Percentiles rank a stretch among this genome's conserved stretches.
Conservation (phyloP, 2,797 vertebrate species). For the Artibeus jamaicensis region DNA sequence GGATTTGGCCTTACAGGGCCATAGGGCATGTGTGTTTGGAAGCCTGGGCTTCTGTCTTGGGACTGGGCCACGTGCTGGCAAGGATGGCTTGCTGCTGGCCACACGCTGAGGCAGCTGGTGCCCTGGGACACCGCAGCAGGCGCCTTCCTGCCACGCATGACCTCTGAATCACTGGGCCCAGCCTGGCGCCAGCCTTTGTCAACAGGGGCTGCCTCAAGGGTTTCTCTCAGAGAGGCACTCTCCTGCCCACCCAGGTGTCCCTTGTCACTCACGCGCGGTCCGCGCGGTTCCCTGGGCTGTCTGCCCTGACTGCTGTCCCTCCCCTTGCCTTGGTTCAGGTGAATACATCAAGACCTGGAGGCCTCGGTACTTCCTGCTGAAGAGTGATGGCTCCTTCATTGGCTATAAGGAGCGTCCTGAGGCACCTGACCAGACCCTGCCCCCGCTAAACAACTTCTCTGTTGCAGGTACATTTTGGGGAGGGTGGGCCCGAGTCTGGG, state of each 20-base stretch:
- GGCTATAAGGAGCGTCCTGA: constrained; percentile 96
- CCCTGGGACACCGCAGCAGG: background rate
- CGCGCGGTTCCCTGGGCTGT: background rate
- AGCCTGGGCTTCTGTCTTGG: constrained; percentile 38
- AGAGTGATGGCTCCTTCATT: constrained; percentile 96
- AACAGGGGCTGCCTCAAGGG: background rate
- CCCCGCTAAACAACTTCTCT: constrained; percentile 96
- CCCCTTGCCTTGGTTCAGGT: constrained; percentile 79
- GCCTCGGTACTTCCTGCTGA: constrained; percentile 95
- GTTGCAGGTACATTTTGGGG: constrained; percentile 88
- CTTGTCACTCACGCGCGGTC: too few species aligned
- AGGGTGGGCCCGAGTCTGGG: fast-evolving
- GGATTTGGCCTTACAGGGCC: constrained; percentile 46
- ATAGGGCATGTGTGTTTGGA: constrained; percentile 42
- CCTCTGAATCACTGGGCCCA: constrained; percentile 42
- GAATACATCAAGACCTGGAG: constrained; percentile 98
- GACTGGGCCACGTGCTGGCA: background rate
- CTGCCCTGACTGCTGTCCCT: constrained; percentile 12
- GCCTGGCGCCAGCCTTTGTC: background rate
- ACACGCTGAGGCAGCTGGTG: constrained; percentile 23
- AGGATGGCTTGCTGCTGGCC: constrained; percentile 7
- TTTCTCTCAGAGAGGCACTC: background rate
- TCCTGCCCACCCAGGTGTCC: background rate
- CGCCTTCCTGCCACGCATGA: constrained; percentile 23
- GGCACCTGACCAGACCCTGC: constrained; percentile 87